Conservation (phyloP, 1,140 invertebrate genomes). For the Drosophila virilis region DNA sequence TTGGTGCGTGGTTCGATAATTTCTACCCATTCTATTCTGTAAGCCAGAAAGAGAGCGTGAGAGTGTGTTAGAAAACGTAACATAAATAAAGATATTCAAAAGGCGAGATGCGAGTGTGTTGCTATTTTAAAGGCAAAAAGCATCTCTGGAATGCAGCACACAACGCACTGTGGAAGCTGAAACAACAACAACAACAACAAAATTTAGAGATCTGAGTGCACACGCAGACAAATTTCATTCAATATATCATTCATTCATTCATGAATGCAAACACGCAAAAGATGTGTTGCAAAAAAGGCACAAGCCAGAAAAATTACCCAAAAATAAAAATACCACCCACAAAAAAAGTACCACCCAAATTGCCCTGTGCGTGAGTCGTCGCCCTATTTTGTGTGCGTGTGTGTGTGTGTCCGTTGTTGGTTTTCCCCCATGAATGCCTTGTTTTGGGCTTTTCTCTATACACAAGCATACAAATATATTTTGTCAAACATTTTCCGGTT, state of each 20-base stretch:
- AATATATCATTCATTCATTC: conserved; percentile 65
- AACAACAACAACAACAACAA: conserved; percentile 42
- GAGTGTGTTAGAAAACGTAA: conserved; percentile 42
- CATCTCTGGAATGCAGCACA: conserved; percentile 65
- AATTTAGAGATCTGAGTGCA: conserved; percentile 32
- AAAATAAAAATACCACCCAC: conserved; percentile 52
- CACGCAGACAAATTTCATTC: conserved; percentile 58
- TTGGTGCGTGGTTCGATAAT: conserved; percentile 99
- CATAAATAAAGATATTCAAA: conserved; percentile 78
- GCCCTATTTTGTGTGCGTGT: conserved; percentile 29
- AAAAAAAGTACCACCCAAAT: conserved; percentile 50
- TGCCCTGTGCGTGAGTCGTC: conserved; percentile 39
- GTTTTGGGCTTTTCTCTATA: conserved; percentile 57
- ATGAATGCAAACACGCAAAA: conserved; percentile 42
- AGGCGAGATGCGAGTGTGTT: conserved; percentile 52
- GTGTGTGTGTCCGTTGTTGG: conserved; percentile 33
- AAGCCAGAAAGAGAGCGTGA: conserved; percentile 30
- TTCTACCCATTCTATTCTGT: conserved; percentile 95
- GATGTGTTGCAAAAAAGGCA: conserved; percentile 25
- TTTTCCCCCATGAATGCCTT: conserved; percentile 49
- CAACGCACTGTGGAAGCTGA: conserved; percentile 16
- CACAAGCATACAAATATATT: conserved; percentile 54
- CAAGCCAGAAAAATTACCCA: conserved; percentile 27
- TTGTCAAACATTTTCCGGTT: conserved; percentile 78
- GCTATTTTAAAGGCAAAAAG: conserved; percentile 71